Conservation (phyloP, 2,113 vertebrate species). For the Saccopteryx bilineata region DNA sequence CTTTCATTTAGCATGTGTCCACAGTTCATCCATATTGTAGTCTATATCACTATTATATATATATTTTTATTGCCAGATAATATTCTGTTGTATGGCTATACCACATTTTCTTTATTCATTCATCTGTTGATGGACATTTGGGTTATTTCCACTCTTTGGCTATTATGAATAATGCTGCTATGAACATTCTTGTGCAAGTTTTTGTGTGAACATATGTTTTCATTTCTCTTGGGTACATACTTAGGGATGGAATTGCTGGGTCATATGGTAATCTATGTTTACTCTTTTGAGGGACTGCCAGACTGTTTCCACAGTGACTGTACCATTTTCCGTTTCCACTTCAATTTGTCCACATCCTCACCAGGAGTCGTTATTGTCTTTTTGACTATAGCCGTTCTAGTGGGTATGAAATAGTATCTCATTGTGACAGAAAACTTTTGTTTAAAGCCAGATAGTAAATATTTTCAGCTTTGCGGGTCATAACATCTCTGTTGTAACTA, state of each 20-base stretch:
- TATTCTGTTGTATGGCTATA: neutral
- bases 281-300: neutral
- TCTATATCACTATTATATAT: neutral
- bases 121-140: neutral
- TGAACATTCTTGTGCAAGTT: neutral
- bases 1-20: neutral
- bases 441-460: neutral
- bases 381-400: neutral
- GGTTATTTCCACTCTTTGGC: neutral
- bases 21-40: neutral
- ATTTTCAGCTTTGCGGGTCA: neutral
- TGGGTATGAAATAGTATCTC: neutral
- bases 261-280: too few species aligned
- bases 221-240: neutral
- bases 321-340: neutral
- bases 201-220: neutral
- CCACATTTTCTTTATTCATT: neutral
- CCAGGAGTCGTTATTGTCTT: neutral
- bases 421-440: neutral
- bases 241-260: neutral
- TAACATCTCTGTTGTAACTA: neutral
- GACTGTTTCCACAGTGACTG: neutral
- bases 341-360: neutral
- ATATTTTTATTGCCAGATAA: neutral
- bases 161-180: neutral